Percentiles rank a stretch among this genome's conserved stretches.
Evolutionary conservation across 1,140 invertebrate species (phyloP).

Genomic region (Telenomus remus): DNA sequence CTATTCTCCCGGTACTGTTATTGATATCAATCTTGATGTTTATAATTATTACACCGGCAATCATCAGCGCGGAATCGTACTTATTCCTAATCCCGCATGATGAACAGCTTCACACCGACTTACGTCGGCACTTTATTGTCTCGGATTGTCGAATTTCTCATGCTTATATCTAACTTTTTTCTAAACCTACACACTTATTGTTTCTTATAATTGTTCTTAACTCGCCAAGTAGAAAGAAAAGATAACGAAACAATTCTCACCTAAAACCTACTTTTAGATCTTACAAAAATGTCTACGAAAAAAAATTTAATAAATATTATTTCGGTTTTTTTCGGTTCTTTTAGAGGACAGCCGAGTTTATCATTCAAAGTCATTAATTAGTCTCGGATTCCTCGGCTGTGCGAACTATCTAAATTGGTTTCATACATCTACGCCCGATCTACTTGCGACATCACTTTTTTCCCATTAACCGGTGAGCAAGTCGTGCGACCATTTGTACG

Average conservation of each 20-base stretch:
- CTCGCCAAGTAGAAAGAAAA: no score
- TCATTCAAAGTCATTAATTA: conserved; percentile 40
- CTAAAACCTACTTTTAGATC: no score
- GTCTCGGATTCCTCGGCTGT: conserved; percentile 42
- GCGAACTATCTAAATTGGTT: conserved; percentile 44
- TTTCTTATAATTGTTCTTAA: not conserved
- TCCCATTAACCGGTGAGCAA: conserved; percentile 15
- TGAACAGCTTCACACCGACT: conserved; percentile 9
- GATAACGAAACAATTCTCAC: no score
- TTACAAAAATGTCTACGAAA: no score
- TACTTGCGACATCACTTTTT: conserved; percentile 40
- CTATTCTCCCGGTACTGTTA: conserved; percentile 31
- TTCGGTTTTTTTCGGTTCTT: no score
- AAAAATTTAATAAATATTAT: no score
- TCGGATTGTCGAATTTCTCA: conserved; percentile 3
- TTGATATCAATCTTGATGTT: conserved; percentile 37
- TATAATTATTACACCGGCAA: conserved; percentile 40
- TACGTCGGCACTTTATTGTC: conserved; percentile 9
- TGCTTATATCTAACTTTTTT: not conserved
- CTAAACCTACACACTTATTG: not conserved
- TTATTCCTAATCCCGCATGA: conserved; percentile 32
- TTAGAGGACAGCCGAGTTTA: not conserved
- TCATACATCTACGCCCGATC: conserved; percentile 21
- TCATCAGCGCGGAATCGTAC: conserved; percentile 24
- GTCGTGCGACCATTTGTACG: conserved; percentile 16